phyloP scores from a whole-genome alignment of 2,888 invertebrate genomes.

The Hydraecia micacea region DNA sequence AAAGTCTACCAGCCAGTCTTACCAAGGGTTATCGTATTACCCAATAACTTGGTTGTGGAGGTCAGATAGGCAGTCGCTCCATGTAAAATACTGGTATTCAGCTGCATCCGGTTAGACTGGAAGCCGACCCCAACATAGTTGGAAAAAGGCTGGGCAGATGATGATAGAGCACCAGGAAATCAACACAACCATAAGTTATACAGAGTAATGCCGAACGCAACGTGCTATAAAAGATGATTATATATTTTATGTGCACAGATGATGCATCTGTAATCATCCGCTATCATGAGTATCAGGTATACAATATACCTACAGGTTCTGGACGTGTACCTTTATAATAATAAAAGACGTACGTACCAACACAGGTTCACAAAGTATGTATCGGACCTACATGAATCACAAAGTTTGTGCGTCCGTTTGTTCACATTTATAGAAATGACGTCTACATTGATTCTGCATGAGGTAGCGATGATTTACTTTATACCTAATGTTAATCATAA shows the following conservation, averaged over 20 bases:
- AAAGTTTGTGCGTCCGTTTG: background rate
- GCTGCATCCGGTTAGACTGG: too few species aligned
- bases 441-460: background rate
- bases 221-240: constrained; percentile 15
- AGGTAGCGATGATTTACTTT: background rate
- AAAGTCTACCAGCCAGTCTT: too few species aligned
- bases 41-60: too few species aligned
- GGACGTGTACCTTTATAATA: constrained; percentile 65
- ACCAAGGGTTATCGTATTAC: too few species aligned
- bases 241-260: constrained; percentile 13
- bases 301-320: constrained; percentile 61
- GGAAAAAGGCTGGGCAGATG: too few species aligned
- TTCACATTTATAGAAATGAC: background rate
- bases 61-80: too few species aligned
- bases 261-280: constrained; percentile 69
- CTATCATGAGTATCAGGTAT: constrained; percentile 73
- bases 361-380: background rate
- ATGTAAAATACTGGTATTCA: too few species aligned
- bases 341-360: constrained; percentile 60
- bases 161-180: constrained; percentile 28
- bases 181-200: constrained; percentile 12
- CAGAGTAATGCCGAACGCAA: constrained; percentile 15
- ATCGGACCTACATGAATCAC: background rate
- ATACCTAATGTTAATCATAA: background rate
- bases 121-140: too few species aligned